Conservation (phyloP, 2,113 vertebrate species). For the Hyla sarda region DNA sequence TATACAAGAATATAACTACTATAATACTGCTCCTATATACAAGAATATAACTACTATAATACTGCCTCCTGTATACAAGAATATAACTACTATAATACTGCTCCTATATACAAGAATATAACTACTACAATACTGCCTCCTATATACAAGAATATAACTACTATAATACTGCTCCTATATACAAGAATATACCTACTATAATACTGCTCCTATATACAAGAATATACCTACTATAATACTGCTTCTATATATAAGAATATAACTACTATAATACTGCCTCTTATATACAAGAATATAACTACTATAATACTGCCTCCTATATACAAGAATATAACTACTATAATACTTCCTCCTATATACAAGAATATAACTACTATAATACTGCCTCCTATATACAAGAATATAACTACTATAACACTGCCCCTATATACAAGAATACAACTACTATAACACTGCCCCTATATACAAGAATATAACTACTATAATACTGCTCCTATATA, state of each 20-base stretch:
- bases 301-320: neutral
- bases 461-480: neutral
- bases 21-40: no score
- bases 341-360: neutral
- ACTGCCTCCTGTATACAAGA: neutral
- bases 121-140: neutral
- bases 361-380: neutral
- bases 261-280: neutral
- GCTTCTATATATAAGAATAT: neutral
- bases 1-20: no score
- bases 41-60: neutral
- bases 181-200: no score
- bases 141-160: neutral
- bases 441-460: neutral
- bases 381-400: neutral
- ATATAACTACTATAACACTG: neutral
- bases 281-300: neutral
- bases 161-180: no score
- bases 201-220: neutral
- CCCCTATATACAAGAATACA: neutral
- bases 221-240: neutral
- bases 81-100: neutral
- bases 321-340: neutral
- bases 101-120: neutral
- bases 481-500: neutral